Percentiles rank a stretch among this genome's conserved stretches.
These are phyloP conservation scores for Malacoctenus gilli DNA, from an alignment of 2,797 vertebrate species.

Conservation along the genomic window DNA sequence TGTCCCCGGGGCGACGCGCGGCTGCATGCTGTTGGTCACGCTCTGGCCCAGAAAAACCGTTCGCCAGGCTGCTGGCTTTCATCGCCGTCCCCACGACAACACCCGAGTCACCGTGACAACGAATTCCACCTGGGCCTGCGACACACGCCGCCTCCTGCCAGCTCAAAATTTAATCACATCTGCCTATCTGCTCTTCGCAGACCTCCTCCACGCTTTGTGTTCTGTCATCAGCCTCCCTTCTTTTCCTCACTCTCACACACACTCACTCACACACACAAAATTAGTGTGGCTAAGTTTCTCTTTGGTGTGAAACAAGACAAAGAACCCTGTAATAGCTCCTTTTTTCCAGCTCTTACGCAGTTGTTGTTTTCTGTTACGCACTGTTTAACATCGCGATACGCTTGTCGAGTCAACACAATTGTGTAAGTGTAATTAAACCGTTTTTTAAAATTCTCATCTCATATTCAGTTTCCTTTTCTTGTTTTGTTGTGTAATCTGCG, in stretches of 20 bases:
- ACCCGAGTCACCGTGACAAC: conserved; percentile 71
- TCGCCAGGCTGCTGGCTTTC: conserved; percentile 57
- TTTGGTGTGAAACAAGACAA: too few species aligned
- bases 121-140: conserved; percentile 67
- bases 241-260: conserved; percentile 30
- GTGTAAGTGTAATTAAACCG: too few species aligned
- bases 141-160: conserved; percentile 56
- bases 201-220: conserved; percentile 39
- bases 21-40: conserved; percentile 71
- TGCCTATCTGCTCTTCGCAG: conserved; percentile 26
- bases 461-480: too few species aligned
- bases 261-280: too few species aligned
- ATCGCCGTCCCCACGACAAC: conserved; percentile 70
- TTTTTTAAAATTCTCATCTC: too few species aligned
- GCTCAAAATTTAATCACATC: conserved; percentile 49
- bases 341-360: too few species aligned
- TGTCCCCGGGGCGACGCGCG: conserved; percentile 40
- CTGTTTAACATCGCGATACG: too few species aligned
- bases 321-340: too few species aligned
- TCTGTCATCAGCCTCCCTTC: conserved; percentile 31
- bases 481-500: too few species aligned
- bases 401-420: too few species aligned
- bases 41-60: conserved; percentile 52
- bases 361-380: too few species aligned
- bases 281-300: too few species aligned